Conservation (phyloP, 1,140 invertebrate genomes). For the Colletes latitarsis region DNA sequence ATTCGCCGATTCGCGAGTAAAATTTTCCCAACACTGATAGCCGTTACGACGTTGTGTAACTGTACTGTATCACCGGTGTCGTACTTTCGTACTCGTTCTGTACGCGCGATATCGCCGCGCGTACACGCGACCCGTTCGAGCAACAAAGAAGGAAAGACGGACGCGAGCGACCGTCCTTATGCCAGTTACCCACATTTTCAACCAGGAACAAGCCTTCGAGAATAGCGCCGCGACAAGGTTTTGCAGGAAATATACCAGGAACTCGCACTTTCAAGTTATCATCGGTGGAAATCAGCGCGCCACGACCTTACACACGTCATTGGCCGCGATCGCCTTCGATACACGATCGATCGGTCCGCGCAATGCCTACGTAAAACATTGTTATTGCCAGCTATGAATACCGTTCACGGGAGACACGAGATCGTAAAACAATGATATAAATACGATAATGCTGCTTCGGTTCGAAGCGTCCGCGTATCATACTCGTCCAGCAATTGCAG, state of each 20-base stretch:
- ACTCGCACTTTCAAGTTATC: slow-evolving; percentile 52
- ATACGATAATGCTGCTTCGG: not conserved
- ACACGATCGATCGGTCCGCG: slow-evolving; percentile 7
- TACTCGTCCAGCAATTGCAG: too few relatives aligned
- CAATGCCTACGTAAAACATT: not conserved
- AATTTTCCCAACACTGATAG: too few relatives aligned
- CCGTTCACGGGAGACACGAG: too few relatives aligned
- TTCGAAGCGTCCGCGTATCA: not conserved
- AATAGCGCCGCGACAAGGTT: slow-evolving; percentile 19
- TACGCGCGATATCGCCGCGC: not conserved
- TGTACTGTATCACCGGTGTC: too few relatives aligned
- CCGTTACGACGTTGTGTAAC: too few relatives aligned
- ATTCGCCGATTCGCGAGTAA: too few relatives aligned
- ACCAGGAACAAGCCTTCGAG: slow-evolving; percentile 56
- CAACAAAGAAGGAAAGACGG: slow-evolving; percentile 24
- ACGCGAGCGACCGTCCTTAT: slow-evolving; percentile 61
- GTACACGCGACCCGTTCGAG: not conserved
- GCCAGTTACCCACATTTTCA: slow-evolving; percentile 64
- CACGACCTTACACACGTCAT: slow-evolving; percentile 39
- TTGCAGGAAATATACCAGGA: slow-evolving; percentile 36
- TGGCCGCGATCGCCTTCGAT: slow-evolving; percentile 27
- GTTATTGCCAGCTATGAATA: slow-evolving; percentile 1
- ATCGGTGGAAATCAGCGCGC: slow-evolving; percentile 36
- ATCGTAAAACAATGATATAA: slow-evolving; percentile 3
- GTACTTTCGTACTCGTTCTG: slow-evolving; percentile 32